Conservation (phyloP, 2,888 invertebrate species). For the Phasia obesa region DNA sequence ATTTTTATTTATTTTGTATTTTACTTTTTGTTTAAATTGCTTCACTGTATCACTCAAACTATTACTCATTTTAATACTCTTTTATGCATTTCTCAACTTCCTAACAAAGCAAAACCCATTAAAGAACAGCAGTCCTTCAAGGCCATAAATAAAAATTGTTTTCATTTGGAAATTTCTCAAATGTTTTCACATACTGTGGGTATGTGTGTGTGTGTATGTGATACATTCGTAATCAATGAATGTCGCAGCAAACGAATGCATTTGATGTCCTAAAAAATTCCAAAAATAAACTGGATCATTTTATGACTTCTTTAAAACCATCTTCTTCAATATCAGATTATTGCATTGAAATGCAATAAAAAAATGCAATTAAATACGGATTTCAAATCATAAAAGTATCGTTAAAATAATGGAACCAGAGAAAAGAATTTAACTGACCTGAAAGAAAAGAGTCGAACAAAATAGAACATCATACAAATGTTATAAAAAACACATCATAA, state of each 20-base stretch:
- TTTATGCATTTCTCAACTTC: not conserved
- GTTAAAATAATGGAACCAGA: conserved; percentile 11
- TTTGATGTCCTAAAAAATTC: not conserved
- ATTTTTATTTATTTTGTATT: no score
- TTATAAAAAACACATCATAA: conserved; percentile 57
- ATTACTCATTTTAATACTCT: not conserved
- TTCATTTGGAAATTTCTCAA: no score
- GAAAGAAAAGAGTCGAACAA: not conserved
- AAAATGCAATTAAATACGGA: conserved; percentile 50
- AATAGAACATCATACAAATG: conserved; percentile 13
- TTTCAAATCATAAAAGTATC: conserved; percentile 49
- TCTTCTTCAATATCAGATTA: no score
- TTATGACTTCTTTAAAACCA: conserved; percentile 19
- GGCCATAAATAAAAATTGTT: not conserved
- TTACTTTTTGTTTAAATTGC: not conserved
- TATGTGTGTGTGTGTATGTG: no score
- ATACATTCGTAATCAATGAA: no score
- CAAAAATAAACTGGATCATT: conserved; percentile 24
- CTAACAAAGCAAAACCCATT: not conserved
- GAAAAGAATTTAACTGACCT: not conserved
- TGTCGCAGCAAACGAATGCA: no score
- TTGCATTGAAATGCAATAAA: conserved; percentile 43
- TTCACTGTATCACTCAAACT: not conserved
- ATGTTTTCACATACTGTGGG: no score
- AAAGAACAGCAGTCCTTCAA: no score